These are phyloP conservation scores for Pogonocherus hispidulus DNA, from an alignment of 2,888 invertebrate species.

Conservation along the genomic window DNA sequence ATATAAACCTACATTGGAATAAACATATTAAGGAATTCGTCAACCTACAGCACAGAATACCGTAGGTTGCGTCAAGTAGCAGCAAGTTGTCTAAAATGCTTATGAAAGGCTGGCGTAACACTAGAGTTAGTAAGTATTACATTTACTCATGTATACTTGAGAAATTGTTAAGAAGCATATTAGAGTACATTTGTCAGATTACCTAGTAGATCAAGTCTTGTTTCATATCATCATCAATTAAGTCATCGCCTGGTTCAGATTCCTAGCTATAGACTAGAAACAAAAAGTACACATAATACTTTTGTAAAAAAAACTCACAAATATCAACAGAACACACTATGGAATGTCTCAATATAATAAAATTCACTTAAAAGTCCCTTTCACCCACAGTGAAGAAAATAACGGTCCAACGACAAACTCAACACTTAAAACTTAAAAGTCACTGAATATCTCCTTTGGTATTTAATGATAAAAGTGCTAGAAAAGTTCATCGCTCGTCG, in stretches of 20 bases:
- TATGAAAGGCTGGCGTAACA: constrained; percentile 10
- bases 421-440: constrained; percentile 34
- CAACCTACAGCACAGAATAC: constrained; percentile 16
- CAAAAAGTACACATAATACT: constrained; percentile 30
- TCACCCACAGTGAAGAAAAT: background rate
- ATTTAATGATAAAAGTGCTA: constrained; percentile 23
- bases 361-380: constrained; percentile 22
- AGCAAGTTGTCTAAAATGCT: background rate
- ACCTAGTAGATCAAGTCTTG: constrained; percentile 29
- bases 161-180: constrained; percentile 23
- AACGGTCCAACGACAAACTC: constrained; percentile 16
- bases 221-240: constrained; percentile 4
- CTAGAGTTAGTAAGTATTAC: constrained; percentile 23
- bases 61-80: constrained; percentile 7
- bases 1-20: constrained; percentile 1
- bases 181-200: constrained; percentile 17
- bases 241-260: constrained; percentile 14
- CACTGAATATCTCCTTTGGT: constrained; percentile 51
- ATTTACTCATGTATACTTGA: constrained; percentile 9
- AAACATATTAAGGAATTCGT: background rate
- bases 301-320: constrained; percentile 26
- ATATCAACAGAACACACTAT: constrained; percentile 29
- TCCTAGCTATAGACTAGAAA: constrained; percentile 29
- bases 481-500: constrained; percentile 30
- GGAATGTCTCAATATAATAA: constrained; percentile 28